Conservation (phyloP, 2,888 invertebrate species). For the Lycocerus yunnanus region DNA sequence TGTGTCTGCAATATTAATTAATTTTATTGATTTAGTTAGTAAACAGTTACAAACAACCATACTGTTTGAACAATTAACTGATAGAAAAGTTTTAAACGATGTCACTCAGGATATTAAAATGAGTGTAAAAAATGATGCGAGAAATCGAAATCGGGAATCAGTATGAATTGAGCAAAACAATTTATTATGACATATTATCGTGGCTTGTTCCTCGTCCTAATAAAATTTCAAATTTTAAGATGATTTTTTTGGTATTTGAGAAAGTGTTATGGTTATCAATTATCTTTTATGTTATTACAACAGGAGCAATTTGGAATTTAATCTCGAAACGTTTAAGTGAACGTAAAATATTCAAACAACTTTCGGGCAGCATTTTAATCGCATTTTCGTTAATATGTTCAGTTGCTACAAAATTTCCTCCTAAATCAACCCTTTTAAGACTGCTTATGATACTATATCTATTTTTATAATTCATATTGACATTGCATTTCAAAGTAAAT, state of each 20-base stretch:
- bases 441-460: background rate
- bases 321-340: background rate
- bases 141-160: background rate
- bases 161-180: background rate
- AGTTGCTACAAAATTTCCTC: background rate
- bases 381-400: background rate
- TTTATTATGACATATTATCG: background rate
- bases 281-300: background rate
- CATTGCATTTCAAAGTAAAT: background rate
- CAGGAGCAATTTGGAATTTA: background rate
- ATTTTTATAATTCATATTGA: background rate
- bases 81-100: background rate
- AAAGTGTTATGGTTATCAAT: background rate
- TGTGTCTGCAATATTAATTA: background rate
- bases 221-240: background rate
- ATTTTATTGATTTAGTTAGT: background rate
- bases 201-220: slow-evolving; percentile 1
- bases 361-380: background rate
- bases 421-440: background rate
- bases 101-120: background rate
- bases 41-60: background rate
- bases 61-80: background rate
- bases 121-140: no score
- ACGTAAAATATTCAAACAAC: background rate
- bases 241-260: background rate